Evolutionary conservation across 2,113 vertebrate genomes (phyloP).

Genomic region (Furnarius figulus): DNA sequence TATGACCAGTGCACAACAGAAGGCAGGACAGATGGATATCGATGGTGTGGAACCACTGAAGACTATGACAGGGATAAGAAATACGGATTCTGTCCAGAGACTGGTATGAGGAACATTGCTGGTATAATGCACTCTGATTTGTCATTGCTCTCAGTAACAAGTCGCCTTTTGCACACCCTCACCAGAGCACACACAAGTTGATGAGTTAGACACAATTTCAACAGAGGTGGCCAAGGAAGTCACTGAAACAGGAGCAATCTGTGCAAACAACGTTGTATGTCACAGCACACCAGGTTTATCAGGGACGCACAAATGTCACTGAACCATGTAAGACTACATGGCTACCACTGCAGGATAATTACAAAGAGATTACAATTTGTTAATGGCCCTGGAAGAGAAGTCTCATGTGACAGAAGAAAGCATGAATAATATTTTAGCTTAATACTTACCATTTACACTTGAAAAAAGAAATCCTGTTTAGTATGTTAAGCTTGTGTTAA

Average conservation of each 20-base stretch:
- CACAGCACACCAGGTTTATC: neutral
- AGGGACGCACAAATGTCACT: neutral
- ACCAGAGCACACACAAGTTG: neutral
- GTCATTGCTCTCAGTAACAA: neutral
- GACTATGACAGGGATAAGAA: conserved; percentile 92
- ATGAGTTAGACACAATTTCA: neutral
- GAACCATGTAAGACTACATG: neutral
- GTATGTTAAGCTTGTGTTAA: neutral
- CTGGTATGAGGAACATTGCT: conserved; percentile 70
- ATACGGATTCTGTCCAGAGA: conserved; percentile 96
- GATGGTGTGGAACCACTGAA: conserved; percentile 95
- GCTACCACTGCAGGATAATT: neutral
- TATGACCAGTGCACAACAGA: conserved; percentile 90
- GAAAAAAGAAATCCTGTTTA: neutral
- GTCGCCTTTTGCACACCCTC: neutral
- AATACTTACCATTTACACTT: neutral
- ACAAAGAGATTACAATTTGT: neutral
- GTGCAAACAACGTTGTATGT: accelerated
- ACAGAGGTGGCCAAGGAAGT: neutral
- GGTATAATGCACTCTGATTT: neutral
- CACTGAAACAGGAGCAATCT: neutral
- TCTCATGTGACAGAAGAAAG: neutral
- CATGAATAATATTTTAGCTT: neutral
- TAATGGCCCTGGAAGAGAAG: neutral
- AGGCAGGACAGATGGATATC: conserved; percentile 92